Evolutionary conservation across 2,888 invertebrate species (phyloP).

Genomic region (Synergus japonicus): DNA sequence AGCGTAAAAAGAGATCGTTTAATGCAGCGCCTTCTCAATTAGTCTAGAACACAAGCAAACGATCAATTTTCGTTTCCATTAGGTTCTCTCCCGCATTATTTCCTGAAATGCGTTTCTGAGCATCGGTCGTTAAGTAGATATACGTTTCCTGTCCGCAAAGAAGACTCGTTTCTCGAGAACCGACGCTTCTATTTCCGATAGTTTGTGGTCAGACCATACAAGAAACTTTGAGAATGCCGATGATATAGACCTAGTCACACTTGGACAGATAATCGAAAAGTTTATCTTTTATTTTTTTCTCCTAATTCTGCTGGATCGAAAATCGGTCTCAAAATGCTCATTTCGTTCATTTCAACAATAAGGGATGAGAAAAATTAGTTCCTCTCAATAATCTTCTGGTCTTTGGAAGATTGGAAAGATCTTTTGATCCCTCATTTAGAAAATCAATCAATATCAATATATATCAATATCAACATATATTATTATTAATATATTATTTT

Average conservation of each 20-base stretch:
- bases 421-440: too few species aligned
- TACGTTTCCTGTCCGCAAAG: slow-evolving; percentile 53
- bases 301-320: slow-evolving; percentile 43
- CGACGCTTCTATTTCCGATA: slow-evolving; percentile 69
- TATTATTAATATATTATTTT: background rate
- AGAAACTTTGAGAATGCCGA: slow-evolving; percentile 46
- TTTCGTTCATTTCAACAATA: slow-evolving; percentile 38
- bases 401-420: too few species aligned
- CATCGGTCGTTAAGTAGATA: slow-evolving; percentile 55
- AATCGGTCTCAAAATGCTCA: slow-evolving; percentile 45
- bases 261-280: slow-evolving; percentile 43
- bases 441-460: background rate
- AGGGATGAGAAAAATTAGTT: background rate
- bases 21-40: slow-evolving; percentile 24
- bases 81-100: slow-evolving; percentile 57
- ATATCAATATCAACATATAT: background rate
- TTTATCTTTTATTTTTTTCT: slow-evolving; percentile 44
- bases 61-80: slow-evolving; percentile 68
- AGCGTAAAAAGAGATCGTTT: slow-evolving; percentile 4
- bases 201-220: slow-evolving; percentile 67
- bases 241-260: slow-evolving; percentile 39
- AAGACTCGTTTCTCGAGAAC: slow-evolving; percentile 52
- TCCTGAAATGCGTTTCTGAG: slow-evolving; percentile 65
- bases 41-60: slow-evolving; percentile 38
- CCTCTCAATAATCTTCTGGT: too few species aligned